Evolutionary conservation across 2,888 invertebrate genomes (phyloP), one percentile per base, ranked within the genome.

Genomic region (Nasonia oneida): DNA sequence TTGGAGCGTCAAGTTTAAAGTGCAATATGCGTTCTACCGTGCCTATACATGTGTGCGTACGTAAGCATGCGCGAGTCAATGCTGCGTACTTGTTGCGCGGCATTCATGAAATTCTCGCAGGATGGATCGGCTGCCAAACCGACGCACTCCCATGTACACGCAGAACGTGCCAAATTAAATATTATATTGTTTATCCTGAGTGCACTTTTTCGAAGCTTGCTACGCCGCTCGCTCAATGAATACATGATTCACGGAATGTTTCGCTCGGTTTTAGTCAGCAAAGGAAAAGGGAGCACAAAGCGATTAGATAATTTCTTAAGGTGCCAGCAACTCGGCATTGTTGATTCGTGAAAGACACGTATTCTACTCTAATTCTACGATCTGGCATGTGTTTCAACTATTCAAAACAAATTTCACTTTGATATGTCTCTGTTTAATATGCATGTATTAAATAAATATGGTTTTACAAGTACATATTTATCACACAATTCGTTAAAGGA

Each of bases 351-450:
- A 67, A 29, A 29, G 23, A 29, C 33, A 37, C 29, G 18, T 53
- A 64, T 39, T 77, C 82, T 85, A 85, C 29, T 82, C 81, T 85
- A 84, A 82, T 23, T 85, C 73, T 78, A 85, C 50, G n/a, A 73
- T 81, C 74, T 73, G 78, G 53, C 76, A 57, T 77, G 80, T 39
- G 39, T 73, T 77, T 64, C n/a, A 61, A 77, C 33, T 64, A 18
- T 81, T 6, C 33, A 85, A 77, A 83, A 86, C 79, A 83, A 86
- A 61, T 77, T 81, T 81, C 12, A 71, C 50, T 80, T 50, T 12
- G 67, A 81, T 73, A 42, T 50, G 14, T 76, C n/a, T 85, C 71
- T 84, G 61, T 75, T 73, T 74, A 78, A 82, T 67, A 61, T 61
- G 57, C 57, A 61, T 83, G n/a, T 83, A 83, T 86, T 75, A 75